Evolutionary conservation across 23 tunicate species (phyloP), one percentile per base, ranked within the genome.

Genomic region (Corella eumyota): DNA sequence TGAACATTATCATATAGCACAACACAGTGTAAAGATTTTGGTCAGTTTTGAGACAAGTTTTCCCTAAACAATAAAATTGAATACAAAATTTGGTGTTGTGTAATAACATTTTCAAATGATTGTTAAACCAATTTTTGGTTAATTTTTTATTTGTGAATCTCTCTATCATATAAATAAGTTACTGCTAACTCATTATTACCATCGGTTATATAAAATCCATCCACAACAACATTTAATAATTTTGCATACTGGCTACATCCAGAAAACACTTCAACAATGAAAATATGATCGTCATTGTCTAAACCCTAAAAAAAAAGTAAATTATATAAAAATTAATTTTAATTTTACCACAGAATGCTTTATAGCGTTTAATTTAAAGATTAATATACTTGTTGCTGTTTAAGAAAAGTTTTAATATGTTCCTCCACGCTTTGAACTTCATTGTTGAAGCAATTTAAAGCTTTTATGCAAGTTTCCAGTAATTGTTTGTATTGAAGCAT

Each of bases 181-280:
- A n/a, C n/a, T n/a, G n/a, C n/a, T n/a, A n/a, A n/a, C n/a, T n/a
- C n/a, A n/a, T n/a, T n/a, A n/a, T n/a, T n/a, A 76, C 95, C 95
- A 65, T 85, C 85, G 28, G 71, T 59, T 21, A 65, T 58, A 71
- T 58, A 77, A 50, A 76, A 85, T 60, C 85, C 85, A 33, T 77
- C 85, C 58, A 85, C 75, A 13, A 77, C 83, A 1, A 71, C 85
- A 4, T 77, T 32, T 1, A 85, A 48, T 2, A 77, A 36, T 56
- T 85, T 85, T 25, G 32, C 25, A 25, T 50, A 85, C 46, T 77
- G 71, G n/a, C 71, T 60, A 61, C 95, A 85, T 13, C 95, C 95
- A 64, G 95, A 85, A 53, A 85, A 71, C 20, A 85, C 85, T 77
- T 85, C 95, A 59, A 77, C 78, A 47, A 85, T 71, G 34, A 85